A percentile compares a stretch with the other conserved stretches of the same genome.
phyloP scores from a whole-genome alignment of 2,888 invertebrate genomes.

The Trachelus stipa region DNA sequence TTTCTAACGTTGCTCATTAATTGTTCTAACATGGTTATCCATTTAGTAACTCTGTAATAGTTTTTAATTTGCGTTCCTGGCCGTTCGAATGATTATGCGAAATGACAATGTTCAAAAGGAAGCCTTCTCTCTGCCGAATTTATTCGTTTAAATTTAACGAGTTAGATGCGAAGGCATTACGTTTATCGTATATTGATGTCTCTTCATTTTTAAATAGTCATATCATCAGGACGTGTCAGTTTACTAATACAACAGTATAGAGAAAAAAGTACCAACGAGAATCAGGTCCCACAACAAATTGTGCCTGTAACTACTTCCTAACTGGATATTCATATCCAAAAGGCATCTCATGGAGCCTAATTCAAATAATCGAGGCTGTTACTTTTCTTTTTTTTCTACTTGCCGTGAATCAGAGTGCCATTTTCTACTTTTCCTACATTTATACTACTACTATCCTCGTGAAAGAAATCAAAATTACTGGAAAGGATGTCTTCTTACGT shows the following conservation, averaged over 20 bases:
- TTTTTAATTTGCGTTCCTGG: not conserved
- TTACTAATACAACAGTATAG: not conserved
- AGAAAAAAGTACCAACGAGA: not conserved
- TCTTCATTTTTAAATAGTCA: not conserved
- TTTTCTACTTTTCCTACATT: constrained; percentile 35
- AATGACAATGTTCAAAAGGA: not conserved
- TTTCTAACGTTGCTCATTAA: not conserved
- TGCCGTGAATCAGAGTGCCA: constrained; percentile 63
- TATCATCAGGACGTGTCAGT: not conserved
- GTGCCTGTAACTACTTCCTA: not conserved
- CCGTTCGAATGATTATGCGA: not conserved
- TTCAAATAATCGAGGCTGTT: not conserved
- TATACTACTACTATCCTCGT: constrained; percentile 24
- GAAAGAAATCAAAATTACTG: constrained; percentile 41
- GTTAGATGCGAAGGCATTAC: constrained; percentile 55
- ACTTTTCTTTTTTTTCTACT: constrained; percentile 31
- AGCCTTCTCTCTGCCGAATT: constrained; percentile 61
- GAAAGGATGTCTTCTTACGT: constrained; percentile 12
- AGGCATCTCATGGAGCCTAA: not conserved
- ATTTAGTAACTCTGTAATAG: not conserved
- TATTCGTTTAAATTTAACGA: constrained; percentile 57
- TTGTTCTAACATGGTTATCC: not conserved
- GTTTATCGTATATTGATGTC: not conserved
- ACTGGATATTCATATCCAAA: not conserved
- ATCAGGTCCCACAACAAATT: not conserved